A percentile compares a stretch with the other conserved stretches of the same genome.
phyloP scores from a whole-genome alignment of 2,797 vertebrate species.

The Agapornis canus region DNA sequence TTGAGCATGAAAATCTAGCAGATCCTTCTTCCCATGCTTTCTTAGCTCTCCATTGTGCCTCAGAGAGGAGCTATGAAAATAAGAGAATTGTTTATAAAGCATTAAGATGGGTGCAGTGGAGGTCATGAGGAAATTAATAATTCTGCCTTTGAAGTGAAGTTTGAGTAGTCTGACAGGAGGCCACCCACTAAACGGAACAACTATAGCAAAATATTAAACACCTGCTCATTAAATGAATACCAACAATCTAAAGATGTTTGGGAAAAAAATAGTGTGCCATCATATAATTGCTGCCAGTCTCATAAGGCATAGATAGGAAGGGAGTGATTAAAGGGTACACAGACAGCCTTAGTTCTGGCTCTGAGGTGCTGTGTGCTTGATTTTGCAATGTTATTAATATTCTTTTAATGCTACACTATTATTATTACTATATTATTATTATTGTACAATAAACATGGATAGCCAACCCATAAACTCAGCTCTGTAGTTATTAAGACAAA shows the following conservation, averaged over 20 bases:
- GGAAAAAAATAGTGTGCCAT: background rate
- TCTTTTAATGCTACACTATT: background rate
- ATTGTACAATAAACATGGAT: background rate
- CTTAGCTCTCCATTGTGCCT: background rate
- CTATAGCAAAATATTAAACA: slow-evolving; percentile 19
- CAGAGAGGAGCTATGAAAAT: background rate
- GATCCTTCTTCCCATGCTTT: background rate
- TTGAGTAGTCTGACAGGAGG: background rate
- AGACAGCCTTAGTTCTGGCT: background rate
- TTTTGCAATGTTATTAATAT: background rate
- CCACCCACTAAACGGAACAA: background rate
- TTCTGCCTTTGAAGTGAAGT: background rate
- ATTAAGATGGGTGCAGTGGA: background rate
- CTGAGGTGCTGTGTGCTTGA: background rate
- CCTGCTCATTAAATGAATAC: slow-evolving; percentile 18
- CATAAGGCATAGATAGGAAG: background rate
- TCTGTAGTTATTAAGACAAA: background rate
- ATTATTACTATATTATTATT: background rate
- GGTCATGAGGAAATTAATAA: slow-evolving; percentile 38
- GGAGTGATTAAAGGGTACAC: background rate
- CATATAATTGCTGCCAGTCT: background rate
- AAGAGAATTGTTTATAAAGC: background rate
- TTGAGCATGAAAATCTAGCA: background rate
- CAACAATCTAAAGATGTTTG: background rate
- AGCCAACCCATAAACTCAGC: background rate